Base-by-base conservation (phyloP, 2,888 invertebrate genomes). In the Hyposoter dolosus region DNA sequence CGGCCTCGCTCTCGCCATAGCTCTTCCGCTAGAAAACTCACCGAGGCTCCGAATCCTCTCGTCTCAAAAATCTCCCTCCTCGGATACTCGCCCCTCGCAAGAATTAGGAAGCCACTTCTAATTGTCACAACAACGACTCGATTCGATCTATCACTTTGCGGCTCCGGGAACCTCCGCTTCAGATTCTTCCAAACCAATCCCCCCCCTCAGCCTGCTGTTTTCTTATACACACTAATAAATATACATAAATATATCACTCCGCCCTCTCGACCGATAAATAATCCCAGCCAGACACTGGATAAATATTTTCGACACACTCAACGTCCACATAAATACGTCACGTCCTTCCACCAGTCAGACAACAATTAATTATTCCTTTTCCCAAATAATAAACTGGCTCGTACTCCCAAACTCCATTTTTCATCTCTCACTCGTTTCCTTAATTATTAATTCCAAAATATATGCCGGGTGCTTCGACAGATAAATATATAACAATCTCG, bases 1-100 rank as follows among this genome's bases (percentile, higher is more conserved):
- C 90, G 89, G 85, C 86, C 78, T 88, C 86, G 91, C 90, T 90
- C 89, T 89, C 90, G 90, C 88, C 84, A 88, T 87, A 86, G 53
- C 86, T 84, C 71, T 72, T 72, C 72, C 71, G 72, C 77, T 83
- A 79, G 79, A 77, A 50, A 28, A 47, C 77, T 68, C 10, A 17
- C 28, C 56, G 68, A 68, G 45, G 43, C 47, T 81, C 66, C 75
- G 65, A 72, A 75, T 71, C 23, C 23, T 78, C 63, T 68, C 82
- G 66, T 45, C 45, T 40, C 32, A 56, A 53, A 40, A 47, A 15
- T 69, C 76, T 23, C 50, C 63, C 35, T 68, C 76, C 40, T 50
- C 76, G 53, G 66, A 56, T 56, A n/a, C 53, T 74, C 66, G 69
- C 80, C 80, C 76, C 80, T 56, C 45, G 72, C 83, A 83, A 83